Evolutionary conservation across 2,888 invertebrate genomes (phyloP).

Genomic region (Hoplodrina blanda): DNA sequence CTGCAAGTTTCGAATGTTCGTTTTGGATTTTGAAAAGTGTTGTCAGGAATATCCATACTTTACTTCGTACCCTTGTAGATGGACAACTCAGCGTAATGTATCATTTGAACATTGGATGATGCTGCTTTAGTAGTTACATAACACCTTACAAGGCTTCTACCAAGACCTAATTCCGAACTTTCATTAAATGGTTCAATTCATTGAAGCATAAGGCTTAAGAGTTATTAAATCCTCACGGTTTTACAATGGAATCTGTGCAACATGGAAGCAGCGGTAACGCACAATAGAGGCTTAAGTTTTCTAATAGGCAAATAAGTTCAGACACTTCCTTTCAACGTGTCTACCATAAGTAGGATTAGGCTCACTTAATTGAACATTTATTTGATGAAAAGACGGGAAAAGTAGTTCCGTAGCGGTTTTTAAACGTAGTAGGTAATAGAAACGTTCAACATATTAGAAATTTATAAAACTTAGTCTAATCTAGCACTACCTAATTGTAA

Average conservation of each 20-base stretch:
- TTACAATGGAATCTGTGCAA: neutral
- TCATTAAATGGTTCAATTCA: neutral
- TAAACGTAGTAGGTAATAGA: neutral
- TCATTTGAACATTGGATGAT: neutral
- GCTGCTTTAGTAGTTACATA: neutral
- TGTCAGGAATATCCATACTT: neutral
- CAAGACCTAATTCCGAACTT: neutral
- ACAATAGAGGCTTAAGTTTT: slow-evolving; percentile 30
- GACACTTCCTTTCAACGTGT: neutral
- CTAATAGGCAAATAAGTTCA: slow-evolving; percentile 7
- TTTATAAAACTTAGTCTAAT: neutral
- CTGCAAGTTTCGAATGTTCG: slow-evolving; percentile 1
- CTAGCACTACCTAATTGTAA: neutral
- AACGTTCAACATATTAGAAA: neutral
- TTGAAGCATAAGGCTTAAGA: neutral
- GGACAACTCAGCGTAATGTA: neutral
- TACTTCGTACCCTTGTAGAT: neutral
- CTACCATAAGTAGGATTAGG: neutral
- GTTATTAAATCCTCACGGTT: slow-evolving; percentile 1
- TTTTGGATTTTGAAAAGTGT: neutral
- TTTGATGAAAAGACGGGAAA: neutral
- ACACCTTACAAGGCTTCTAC: neutral
- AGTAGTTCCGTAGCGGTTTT: neutral
- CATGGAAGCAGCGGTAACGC: slow-evolving; percentile 3
- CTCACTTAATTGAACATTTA: neutral